Percentiles rank a stretch among this genome's conserved stretches.
phyloP scores from a whole-genome alignment of 2,797 vertebrate species.

The Heteromormyrus szaboi region DNA sequence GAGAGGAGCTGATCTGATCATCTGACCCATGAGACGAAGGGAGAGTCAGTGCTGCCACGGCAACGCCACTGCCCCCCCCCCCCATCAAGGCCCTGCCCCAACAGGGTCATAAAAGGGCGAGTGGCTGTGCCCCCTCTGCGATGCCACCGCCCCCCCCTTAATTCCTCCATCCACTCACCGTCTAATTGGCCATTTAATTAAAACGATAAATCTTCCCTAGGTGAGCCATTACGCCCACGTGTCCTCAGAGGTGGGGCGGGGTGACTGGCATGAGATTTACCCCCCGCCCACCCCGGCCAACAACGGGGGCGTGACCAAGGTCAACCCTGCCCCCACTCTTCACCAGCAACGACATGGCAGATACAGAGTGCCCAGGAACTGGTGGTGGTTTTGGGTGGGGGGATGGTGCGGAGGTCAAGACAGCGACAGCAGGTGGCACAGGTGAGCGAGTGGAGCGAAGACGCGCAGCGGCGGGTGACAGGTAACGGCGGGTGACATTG shows the following conservation, averaged over 20 bases:
- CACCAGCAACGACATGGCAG: neutral
- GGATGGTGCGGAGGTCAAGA: neutral
- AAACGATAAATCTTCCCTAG: conserved; percentile 20
- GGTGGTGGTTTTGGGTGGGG: neutral
- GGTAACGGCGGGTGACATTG: neutral
- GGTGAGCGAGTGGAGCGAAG: neutral
- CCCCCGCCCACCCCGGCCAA: neutral
- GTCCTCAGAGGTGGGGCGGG: neutral
- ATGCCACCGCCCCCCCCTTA: neutral
- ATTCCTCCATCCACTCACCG: neutral
- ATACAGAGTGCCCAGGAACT: neutral
- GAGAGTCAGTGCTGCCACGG: neutral
- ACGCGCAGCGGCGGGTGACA: neutral
- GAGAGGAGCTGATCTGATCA: neutral
- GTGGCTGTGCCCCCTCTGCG: neutral
- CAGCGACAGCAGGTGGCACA: neutral
- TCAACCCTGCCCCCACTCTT: neutral
- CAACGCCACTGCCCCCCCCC: neutral
- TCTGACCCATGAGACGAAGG: neutral
- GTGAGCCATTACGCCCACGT: neutral
- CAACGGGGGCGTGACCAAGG: neutral
- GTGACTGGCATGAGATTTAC: neutral
- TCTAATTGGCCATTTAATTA: conserved; percentile 23
- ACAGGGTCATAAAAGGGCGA: neutral
- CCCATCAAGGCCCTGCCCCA: neutral